Conservation (phyloP, 2,113 vertebrate genomes). For the Canis aureus region DNA sequence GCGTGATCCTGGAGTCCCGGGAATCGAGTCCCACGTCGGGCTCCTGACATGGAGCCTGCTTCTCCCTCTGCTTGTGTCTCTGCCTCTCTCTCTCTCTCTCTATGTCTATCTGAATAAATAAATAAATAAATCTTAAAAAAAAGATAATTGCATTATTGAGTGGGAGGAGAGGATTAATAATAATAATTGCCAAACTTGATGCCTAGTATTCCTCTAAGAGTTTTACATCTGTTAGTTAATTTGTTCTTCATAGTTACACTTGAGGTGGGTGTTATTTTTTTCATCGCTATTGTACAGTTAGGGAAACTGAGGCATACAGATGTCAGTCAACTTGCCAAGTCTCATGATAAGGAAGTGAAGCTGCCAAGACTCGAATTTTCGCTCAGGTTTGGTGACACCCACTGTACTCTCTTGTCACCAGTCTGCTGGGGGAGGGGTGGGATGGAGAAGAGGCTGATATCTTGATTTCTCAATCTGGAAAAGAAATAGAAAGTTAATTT, state of each 20-base stretch:
- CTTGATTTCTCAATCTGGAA: neutral
- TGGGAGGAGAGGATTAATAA: neutral
- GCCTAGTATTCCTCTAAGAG: neutral
- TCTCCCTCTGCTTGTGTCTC: too few relatives aligned
- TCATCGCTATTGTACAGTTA: neutral
- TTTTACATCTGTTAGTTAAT: neutral
- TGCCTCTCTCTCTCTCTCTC: too few relatives aligned
- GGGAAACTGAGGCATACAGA: slow-evolving; percentile 1
- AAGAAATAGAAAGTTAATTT: neutral
- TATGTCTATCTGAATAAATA: too few relatives aligned
- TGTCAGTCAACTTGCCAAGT: neutral
- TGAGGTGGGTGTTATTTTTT: neutral
- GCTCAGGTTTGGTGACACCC: neutral
- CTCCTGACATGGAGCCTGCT: too few relatives aligned
- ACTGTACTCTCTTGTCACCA: neutral
- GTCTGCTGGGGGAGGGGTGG: neutral
- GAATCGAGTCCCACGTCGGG: too few relatives aligned
- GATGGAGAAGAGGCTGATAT: neutral
- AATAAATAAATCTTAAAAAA: too few relatives aligned
- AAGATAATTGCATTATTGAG: neutral
- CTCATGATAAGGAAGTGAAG: neutral
- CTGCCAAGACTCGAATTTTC: neutral
- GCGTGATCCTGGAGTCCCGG: too few relatives aligned
- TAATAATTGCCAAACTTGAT: neutral
- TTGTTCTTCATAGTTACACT: neutral